Base-by-base conservation (phyloP, 2,113 vertebrate genomes). In the Atractosteus spatula region DNA sequence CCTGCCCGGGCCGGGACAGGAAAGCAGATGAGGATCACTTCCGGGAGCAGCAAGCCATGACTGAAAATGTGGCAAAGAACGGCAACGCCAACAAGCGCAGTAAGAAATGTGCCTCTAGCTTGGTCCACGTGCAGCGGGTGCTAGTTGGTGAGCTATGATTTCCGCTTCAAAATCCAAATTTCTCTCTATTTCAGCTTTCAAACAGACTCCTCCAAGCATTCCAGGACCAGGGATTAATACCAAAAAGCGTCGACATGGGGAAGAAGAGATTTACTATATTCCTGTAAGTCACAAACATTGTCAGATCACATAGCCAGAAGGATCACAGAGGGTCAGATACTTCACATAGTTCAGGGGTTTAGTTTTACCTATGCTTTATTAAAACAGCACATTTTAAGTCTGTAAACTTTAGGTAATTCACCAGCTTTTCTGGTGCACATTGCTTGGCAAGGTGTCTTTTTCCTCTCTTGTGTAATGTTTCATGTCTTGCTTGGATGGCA, bases 1-100 rank as follows among this genome's bases (percentile, higher is more conserved):
- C 97, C 12, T 99, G 97, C 74, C 97, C 97, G 0, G 97, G 97
- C 66, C 89, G 97, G 16, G 97, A 98, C 80, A 91, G 97, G 0
- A 99, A 99, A 76, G 97, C 97, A 0, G 97, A 99, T 0, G 97
- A 99, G 73, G 97, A 99, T 74, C 96, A 99, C 80, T 96, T 89
- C 87, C 93, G 96, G 1, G 97, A 99, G 82, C 97, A 99, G 72
- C 96, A 99, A 74, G 94, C 94, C 1, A 82, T 98, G 76, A 98
- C 91, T 0, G 97, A 99, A 43, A 98, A 72, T 0, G 86, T 95
- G 0, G 80, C 90, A 3, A 99, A 98, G 82, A 97, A 93, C 0
- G 92, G 94, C 68, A 92, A 83, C 0, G 85, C 86, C 82, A 93
- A 90, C 88, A 99, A 98, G 62, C 94, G 94, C 47, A 93, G 95